phyloP scores from a whole-genome alignment of 2,797 vertebrate genomes.

The Xiphophorus birchmanni region DNA sequence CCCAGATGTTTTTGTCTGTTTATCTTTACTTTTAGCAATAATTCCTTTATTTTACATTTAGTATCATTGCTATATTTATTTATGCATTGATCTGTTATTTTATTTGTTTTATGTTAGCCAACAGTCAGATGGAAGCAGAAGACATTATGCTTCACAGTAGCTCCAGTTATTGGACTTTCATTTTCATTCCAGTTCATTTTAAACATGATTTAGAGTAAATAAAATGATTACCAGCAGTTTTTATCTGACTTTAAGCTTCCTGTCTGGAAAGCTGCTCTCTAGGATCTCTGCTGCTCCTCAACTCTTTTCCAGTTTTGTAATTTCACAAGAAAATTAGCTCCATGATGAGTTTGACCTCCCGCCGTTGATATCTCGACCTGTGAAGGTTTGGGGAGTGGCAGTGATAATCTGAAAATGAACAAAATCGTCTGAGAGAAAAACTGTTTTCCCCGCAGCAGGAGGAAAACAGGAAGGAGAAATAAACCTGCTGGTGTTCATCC shows the following conservation, averaged over 20 bases:
- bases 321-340: conserved; percentile 21
- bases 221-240: not conserved
- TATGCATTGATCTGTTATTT: not conserved
- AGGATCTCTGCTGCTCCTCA: conserved; percentile 21
- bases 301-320: conserved; percentile 16
- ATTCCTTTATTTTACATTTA: not conserved
- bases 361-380: conserved; percentile 18
- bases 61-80: not conserved
- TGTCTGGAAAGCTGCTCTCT: conserved; percentile 6
- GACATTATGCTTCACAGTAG: not conserved
- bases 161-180: conserved; percentile 2
- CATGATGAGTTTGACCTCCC: conserved; percentile 6
- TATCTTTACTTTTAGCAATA: not conserved
- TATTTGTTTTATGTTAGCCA: not conserved
- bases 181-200: not conserved
- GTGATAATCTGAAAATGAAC: conserved; percentile 29
- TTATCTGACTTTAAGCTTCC: conserved; percentile 27
- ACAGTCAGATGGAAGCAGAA: not conserved
- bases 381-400: conserved; percentile 23
- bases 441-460: conserved; percentile 13
- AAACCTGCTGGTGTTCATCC: not conserved
- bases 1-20: no score
- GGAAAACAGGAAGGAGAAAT: conserved; percentile 8
- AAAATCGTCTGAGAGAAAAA: conserved; percentile 28
- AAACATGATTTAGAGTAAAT: conserved; percentile 18